Evolutionary conservation across 2,888 invertebrate species (phyloP).

Genomic region (Lasioglossum calceatum): DNA sequence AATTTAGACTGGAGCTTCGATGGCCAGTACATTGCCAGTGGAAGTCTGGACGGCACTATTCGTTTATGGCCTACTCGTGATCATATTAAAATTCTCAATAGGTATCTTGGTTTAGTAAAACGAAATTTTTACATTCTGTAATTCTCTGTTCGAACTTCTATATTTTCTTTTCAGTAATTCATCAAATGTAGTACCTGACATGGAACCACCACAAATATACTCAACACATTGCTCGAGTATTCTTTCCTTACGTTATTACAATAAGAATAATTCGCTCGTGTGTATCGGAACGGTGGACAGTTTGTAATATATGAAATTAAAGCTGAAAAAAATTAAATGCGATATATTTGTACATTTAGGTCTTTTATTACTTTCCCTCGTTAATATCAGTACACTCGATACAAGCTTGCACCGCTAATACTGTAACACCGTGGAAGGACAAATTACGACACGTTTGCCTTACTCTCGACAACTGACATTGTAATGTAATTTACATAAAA

Average conservation of each 20-base stretch:
- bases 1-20: slow-evolving; percentile 83
- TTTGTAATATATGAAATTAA: slow-evolving; percentile 50
- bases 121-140: background rate
- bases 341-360: slow-evolving; percentile 54
- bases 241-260: slow-evolving; percentile 81
- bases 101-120: slow-evolving; percentile 62
- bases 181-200: slow-evolving; percentile 69
- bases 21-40: slow-evolving; percentile 83
- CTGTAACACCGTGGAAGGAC: slow-evolving; percentile 27
- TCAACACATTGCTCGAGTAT: slow-evolving; percentile 82
- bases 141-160: background rate
- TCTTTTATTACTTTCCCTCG: slow-evolving; percentile 42
- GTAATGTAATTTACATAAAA: slow-evolving; percentile 75
- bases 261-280: slow-evolving; percentile 80
- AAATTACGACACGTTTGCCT: background rate
- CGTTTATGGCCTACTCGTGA: slow-evolving; percentile 81
- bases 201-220: slow-evolving; percentile 77
- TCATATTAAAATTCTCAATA: slow-evolving; percentile 76
- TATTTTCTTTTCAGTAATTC: slow-evolving; percentile 73
- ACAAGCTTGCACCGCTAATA: slow-evolving; percentile 27
- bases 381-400: slow-evolving; percentile 24
- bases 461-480: slow-evolving; percentile 55
- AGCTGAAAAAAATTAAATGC: slow-evolving; percentile 37
- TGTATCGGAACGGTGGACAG: slow-evolving; percentile 79
- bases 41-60: slow-evolving; percentile 81